Base-by-base conservation (phyloP, 2,113 vertebrate genomes). In the Oceanites oceanicus region DNA sequence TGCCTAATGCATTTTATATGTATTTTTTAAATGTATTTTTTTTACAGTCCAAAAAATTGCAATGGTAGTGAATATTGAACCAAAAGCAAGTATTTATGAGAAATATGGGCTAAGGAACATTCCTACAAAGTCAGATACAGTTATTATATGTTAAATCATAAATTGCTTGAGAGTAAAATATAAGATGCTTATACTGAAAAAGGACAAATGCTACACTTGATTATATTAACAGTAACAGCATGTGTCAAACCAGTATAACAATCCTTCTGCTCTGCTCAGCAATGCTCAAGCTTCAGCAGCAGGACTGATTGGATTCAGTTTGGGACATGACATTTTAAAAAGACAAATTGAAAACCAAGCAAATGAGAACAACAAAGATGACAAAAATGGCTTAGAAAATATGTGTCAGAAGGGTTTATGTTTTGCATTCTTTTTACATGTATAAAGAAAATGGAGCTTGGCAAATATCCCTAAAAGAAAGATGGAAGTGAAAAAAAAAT, bases 261-360 rank as follows among this genome's bases (percentile, higher is more conserved):
- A 96, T 87, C 55, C 47, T 87, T 42, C 90, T 88, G 61, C 75
- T 86, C 68, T 74, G 40, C 68, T 89, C 86, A 91, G 86, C 53
- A 45, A n/a, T 15, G 71, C 75, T 92, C 62, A 49, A 59, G 83
- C 61, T 92, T 74, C 86, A 47, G 36, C 47, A 78, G 65, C 42
- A 91, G 65, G 61, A 84, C 80, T 47, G 61, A 94, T 34, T 34
- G 40, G 80, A 91, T 91, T 91, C 68, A n/a, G 26, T 72, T 32
- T 68, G 71, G 70, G 77, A 91, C 70, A 72, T 29, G 77, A 65
- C 87, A 87, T 94, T 94, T 91, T 36, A 49, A 89, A 94, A 78
- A 92, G 87, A 92, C 20, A 94, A 85, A 93, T 9, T 79, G 84
- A 77, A 93, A 96, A 53, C 23, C 66, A 87, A 82, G 77, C 44